Conservation (phyloP, 1,140 invertebrate genomes). For the Diabrotica virgifera region DNA sequence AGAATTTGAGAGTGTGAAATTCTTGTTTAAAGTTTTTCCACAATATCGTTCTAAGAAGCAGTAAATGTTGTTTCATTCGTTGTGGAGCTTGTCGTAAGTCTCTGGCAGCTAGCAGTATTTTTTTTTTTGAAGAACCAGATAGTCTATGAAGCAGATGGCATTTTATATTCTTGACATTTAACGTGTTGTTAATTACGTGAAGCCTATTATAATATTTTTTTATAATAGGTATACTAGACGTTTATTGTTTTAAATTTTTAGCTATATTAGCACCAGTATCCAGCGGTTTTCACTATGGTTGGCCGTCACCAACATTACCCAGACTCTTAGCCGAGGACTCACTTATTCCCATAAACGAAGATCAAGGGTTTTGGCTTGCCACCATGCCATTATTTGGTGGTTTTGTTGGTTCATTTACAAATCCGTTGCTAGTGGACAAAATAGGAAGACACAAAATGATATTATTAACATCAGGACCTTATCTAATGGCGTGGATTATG, state of each 20-base stretch:
- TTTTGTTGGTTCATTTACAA: constrained; percentile 57
- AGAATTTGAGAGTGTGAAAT: too few relatives aligned
- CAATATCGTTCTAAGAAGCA: too few relatives aligned
- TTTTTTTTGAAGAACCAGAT: too few relatives aligned
- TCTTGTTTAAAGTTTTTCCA: too few relatives aligned
- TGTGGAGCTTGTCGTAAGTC: too few relatives aligned
- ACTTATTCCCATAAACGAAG: constrained; percentile 41
- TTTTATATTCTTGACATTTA: too few relatives aligned
- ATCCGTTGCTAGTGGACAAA: constrained; percentile 54
- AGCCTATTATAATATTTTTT: too few relatives aligned
- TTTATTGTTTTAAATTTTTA: constrained; percentile 8
- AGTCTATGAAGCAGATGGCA: too few relatives aligned
- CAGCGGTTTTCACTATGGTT: constrained; percentile 41
- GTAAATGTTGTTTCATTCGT: too few relatives aligned
- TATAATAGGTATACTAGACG: too few relatives aligned
- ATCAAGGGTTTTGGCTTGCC: constrained; percentile 59
- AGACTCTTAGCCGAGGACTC: constrained; percentile 30
- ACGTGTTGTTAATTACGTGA: too few relatives aligned
- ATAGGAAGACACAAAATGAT: constrained; percentile 63
- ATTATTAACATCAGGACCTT: constrained; percentile 54
- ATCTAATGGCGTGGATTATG: constrained; percentile 63
- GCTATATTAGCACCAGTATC: constrained; percentile 34
- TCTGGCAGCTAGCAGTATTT: too few relatives aligned
- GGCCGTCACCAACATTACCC: constrained; percentile 39
- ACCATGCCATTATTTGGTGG: constrained; percentile 61